phyloP scores from a whole-genome alignment of 2,113 vertebrate genomes.

The Junco hyemalis region DNA sequence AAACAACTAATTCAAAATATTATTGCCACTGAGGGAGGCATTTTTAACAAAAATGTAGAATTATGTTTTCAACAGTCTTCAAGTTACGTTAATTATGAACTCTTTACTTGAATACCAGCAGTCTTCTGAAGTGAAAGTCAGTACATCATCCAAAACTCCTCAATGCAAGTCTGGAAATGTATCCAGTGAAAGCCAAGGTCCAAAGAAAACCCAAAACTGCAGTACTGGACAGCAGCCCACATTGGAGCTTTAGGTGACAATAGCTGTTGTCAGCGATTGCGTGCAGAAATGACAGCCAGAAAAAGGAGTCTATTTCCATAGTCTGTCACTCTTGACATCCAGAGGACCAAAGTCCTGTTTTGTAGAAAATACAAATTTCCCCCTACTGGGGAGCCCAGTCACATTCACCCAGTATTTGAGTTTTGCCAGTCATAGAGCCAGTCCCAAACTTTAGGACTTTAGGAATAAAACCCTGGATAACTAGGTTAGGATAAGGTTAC shows the following conservation, averaged over 20 bases:
- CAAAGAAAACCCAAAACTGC: neutral
- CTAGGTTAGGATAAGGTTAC: neutral
- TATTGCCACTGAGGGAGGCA: neutral
- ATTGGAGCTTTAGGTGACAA: neutral
- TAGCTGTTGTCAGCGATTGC: neutral
- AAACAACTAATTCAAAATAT: constrained; percentile 36
- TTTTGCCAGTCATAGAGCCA: neutral
- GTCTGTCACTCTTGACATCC: neutral
- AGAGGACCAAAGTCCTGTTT: neutral
- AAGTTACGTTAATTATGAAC: neutral
- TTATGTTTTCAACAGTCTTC: constrained; percentile 29
- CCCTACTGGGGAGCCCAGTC: neutral
- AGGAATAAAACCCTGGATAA: neutral
- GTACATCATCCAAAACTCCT: neutral
- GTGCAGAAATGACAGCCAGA: neutral
- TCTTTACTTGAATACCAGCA: neutral
- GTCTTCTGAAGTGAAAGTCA: constrained; percentile 34
- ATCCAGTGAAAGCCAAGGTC: neutral
- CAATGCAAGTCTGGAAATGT: neutral
- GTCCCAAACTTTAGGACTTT: neutral
- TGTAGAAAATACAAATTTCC: neutral
- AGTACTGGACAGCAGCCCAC: neutral
- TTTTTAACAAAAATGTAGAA: constrained; percentile 13
- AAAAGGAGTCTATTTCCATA: neutral
- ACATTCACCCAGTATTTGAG: neutral